These are phyloP conservation scores for Gymnorhina tibicen DNA, from an alignment of 2,113 vertebrate species.

Conservation along the genomic window DNA sequence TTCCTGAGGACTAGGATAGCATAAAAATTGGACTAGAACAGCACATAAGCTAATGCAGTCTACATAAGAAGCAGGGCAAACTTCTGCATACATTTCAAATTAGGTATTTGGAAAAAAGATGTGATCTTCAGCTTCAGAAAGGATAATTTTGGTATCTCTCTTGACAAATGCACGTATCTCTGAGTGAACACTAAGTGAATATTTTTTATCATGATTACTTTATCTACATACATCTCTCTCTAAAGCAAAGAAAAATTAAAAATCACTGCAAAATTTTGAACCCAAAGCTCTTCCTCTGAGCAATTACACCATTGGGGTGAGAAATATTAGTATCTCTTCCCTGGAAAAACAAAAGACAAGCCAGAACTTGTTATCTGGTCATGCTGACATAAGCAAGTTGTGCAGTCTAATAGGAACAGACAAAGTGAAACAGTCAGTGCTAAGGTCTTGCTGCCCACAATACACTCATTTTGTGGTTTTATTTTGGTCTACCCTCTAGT, in stretches of 20 bases:
- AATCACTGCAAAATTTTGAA: background rate
- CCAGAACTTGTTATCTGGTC: background rate
- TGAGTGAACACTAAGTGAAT: background rate
- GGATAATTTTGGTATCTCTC: background rate
- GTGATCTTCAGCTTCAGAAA: background rate
- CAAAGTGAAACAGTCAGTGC: background rate
- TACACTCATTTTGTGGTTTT: background rate
- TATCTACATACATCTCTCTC: background rate
- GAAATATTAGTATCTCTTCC: background rate
- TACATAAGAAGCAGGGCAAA: background rate
- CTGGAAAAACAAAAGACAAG: background rate
- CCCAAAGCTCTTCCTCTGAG: background rate
- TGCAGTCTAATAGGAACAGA: background rate
- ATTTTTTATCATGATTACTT: background rate
- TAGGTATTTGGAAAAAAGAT: background rate
- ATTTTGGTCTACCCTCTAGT: background rate
- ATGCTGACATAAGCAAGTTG: background rate
- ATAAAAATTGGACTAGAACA: background rate
- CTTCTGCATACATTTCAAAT: background rate
- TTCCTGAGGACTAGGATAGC: background rate
- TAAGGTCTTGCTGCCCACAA: background rate
- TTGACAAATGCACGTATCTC: background rate
- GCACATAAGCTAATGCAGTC: background rate
- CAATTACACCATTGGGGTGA: background rate
- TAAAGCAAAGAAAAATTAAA: background rate